Percentiles rank a stretch among this genome's conserved stretches.
Conservation (phyloP, 2,888 invertebrate genomes). For the Gasteruption jaculator region DNA sequence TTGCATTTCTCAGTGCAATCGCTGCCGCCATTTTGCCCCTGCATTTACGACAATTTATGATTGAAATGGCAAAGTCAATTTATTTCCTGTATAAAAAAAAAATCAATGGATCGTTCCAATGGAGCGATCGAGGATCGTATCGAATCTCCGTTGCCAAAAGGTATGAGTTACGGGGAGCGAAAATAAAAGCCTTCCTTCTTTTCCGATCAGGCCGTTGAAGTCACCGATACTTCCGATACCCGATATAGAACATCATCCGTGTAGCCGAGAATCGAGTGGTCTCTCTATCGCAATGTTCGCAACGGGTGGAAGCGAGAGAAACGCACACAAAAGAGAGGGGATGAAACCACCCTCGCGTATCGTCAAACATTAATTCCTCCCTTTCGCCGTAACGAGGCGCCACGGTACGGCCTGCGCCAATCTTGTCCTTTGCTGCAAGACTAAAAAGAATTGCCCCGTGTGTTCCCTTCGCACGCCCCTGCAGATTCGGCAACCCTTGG, state of each 20-base stretch:
- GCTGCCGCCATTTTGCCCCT: too few relatives aligned
- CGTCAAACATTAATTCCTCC: slow-evolving; percentile 25
- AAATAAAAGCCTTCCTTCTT: slow-evolving; percentile 31
- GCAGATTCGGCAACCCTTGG: background rate
- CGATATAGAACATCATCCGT: too few relatives aligned
- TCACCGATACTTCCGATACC: slow-evolving; percentile 52
- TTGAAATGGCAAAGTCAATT: too few relatives aligned
- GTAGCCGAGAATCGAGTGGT: too few relatives aligned
- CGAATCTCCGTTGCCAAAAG: background rate
- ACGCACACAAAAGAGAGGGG: slow-evolving; percentile 30
- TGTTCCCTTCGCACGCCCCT: too few relatives aligned
- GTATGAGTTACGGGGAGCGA: slow-evolving; percentile 2
- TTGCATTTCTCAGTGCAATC: too few relatives aligned
- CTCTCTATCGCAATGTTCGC: slow-evolving; percentile 22
- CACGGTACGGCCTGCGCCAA: slow-evolving; percentile 42
- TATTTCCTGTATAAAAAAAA: too few relatives aligned
- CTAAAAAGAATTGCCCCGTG: too few relatives aligned
- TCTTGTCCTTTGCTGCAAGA: slow-evolving; percentile 33
- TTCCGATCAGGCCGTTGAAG: slow-evolving; percentile 52
- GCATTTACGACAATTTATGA: too few relatives aligned
- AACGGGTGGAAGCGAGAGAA: slow-evolving; percentile 20
- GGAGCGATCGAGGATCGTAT: too few relatives aligned
- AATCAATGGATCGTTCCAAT: too few relatives aligned
- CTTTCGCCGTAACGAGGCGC: slow-evolving; percentile 40
- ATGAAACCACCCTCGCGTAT: slow-evolving; percentile 44